Evolutionary conservation across 2,797 vertebrate species (phyloP), one percentile per base, ranked within the genome.

Genomic region (Apodemus agrarius): DNA sequence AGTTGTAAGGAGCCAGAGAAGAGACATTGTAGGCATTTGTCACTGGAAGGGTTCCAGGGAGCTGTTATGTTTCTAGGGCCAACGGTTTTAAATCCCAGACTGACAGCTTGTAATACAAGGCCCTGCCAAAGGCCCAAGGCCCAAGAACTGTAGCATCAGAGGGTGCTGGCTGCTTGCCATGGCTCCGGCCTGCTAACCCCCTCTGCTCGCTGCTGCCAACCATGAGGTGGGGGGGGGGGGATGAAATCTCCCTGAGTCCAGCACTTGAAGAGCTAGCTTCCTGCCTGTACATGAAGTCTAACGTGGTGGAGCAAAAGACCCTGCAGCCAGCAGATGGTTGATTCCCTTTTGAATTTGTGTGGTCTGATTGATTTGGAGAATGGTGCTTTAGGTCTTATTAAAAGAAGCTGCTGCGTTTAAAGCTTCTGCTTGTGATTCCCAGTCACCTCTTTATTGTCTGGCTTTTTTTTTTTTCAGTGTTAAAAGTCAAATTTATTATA

Each of bases 401-500:
- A 67, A 86, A 69, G 46, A 31, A 63, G 37, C 24, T 29, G 4
- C 26, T 46, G 59, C 1, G 9, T 12, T 43, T 19, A 52, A 37
- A 52, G 7, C 21, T 17, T 52, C 43, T 24, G 22, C 8, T 46
- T 52, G 31, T 37, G 34, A 37, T 37, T 46, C 46, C 24, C 43
- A n/a, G 6, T n/a, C 46, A 26, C 34, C 46, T 86, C 34, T 72
- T n/a, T 37, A 54, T 69, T 37, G 46, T 69, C 13, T 52, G 63
- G 3, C n/a, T n/a, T n/a, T n/a, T n/a, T n/a, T n/a, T n/a, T n/a
- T n/a, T n/a, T 90, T 97, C 78, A 65, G 75, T 94, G 87, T 93
- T 96, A 91, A 95, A 97, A 96, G 86, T 96, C 72, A 96, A 95
- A 95, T 97, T 97, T 97, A 97, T 97, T 97, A 85, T 86, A 96